Evolutionary conservation across 2,797 vertebrate genomes (phyloP), one percentile per base, ranked within the genome.

Genomic region (Pseudomugil tenellus): DNA sequence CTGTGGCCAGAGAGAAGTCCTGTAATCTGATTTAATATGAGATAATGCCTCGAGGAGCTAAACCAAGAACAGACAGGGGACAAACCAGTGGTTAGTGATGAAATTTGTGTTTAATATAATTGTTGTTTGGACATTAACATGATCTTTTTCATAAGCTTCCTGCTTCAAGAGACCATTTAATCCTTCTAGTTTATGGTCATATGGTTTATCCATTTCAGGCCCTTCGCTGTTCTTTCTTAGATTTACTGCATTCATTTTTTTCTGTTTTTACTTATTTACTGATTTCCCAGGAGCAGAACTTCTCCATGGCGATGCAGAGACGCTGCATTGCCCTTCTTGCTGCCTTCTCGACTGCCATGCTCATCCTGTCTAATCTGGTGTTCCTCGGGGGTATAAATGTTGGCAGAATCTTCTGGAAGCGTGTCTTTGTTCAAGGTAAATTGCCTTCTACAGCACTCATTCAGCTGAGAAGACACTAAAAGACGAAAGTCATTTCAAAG

Each of bases 311-410:
- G 61, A 92, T 93, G 91, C 90, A 86, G 80, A 95, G 95, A 29
- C 95, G 96, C 7, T 83, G 94, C 67, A 88, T 94, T 0, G 98
- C 96, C 12, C 89, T 94, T 43, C 88, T 98, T 0, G 96, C 94
- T 0, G 94, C 96, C 76, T 93, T 96, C 81, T 96, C 95, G 61
- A 98, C 96, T 10, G 95, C 96, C 23, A 92, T 97, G 93, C 90
- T 99, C 90, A 98, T 99, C 93, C 93, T 98, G 74, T 98, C 97
- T 88, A 99, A 99, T 90, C 94, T 99, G 72, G 93, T 99, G 70
- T 99, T 99, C 91, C 95, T 99, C 0, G 97, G 97, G 52, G 98
- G 97, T 66, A 94, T 86, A 76, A 94, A 97, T 1, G 93, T 99
- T 34, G 97, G 96, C 66, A 94, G 88, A 87, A 94, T 97, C 87